phyloP scores from a whole-genome alignment of 92 coral and sea anemone genomes.

The Phymanthus crucifer region DNA sequence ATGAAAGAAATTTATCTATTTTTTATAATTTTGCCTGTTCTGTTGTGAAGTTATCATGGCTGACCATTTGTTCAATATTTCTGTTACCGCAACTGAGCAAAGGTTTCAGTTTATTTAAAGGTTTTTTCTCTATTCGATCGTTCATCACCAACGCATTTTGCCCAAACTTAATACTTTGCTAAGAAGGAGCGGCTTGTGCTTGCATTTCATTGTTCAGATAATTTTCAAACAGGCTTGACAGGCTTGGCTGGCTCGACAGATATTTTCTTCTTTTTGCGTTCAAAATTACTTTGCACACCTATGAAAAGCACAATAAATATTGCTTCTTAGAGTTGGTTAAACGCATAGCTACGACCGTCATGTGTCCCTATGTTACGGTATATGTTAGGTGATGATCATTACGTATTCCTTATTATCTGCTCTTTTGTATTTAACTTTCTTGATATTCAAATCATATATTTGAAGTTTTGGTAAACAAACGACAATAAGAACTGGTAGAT shows the following conservation, averaged over 20 bases:
- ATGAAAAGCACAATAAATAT: neutral
- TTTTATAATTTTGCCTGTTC: neutral
- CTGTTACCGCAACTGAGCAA: neutral
- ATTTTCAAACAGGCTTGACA: conserved; percentile 31
- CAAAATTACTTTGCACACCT: neutral
- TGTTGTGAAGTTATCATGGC: neutral
- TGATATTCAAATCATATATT: neutral
- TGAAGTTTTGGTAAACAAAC: too few species aligned
- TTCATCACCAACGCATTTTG: neutral
- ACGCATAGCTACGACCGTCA: neutral
- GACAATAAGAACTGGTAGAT: too few species aligned
- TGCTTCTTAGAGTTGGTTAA: neutral
- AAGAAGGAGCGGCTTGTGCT: conserved; percentile 33
- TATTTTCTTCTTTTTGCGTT: conserved; percentile 1
- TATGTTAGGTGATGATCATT: neutral
- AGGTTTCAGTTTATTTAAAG: neutral
- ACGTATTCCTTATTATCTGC: neutral
- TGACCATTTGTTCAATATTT: conserved; percentile 1
- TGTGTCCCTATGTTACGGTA: neutral
- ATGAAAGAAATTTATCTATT: neutral
- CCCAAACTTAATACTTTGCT: neutral
- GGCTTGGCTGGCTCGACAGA: conserved; percentile 20
- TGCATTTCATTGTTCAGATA: conserved; percentile 22
- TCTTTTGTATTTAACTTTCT: neutral
- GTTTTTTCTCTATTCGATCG: neutral